Conservation (phyloP, 2,113 vertebrate genomes). For the Ptilorrhoa leucosticta region DNA sequence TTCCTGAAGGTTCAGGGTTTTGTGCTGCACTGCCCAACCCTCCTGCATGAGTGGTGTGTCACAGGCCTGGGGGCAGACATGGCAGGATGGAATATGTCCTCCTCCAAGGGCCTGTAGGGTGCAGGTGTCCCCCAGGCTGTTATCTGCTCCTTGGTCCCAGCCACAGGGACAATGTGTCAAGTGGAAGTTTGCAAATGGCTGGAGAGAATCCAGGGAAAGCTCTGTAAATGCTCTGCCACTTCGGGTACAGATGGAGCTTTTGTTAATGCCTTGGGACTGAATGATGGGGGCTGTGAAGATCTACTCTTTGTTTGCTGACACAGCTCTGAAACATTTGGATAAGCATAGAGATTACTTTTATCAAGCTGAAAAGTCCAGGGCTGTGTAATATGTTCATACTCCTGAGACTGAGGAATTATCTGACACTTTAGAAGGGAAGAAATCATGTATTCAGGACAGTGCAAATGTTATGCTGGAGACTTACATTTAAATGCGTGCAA, state of each 20-base stretch:
- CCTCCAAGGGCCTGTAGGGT: neutral
- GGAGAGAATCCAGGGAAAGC: neutral
- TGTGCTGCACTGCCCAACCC: neutral
- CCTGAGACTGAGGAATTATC: neutral
- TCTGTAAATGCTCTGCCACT: neutral
- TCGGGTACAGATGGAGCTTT: neutral
- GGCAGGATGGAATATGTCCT: neutral
- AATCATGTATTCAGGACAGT: neutral
- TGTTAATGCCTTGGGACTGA: neutral
- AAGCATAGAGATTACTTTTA: neutral
- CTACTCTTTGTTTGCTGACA: neutral
- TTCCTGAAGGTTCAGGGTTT: neutral
- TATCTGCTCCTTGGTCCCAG: neutral
- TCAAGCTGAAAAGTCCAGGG: neutral
- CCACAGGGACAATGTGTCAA: neutral
- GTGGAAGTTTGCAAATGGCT: neutral
- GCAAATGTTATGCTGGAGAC: neutral
- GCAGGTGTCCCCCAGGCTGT: neutral
- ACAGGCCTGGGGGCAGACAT: neutral
- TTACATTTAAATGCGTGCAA: neutral
- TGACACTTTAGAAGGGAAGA: neutral
- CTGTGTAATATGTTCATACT: neutral
- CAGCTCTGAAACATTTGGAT: neutral
- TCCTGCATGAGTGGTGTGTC: neutral
- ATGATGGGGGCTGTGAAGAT: neutral